These are phyloP conservation scores for Novumbra hubbsi DNA, from an alignment of 2,797 vertebrate genomes.

Conservation along the genomic window DNA sequence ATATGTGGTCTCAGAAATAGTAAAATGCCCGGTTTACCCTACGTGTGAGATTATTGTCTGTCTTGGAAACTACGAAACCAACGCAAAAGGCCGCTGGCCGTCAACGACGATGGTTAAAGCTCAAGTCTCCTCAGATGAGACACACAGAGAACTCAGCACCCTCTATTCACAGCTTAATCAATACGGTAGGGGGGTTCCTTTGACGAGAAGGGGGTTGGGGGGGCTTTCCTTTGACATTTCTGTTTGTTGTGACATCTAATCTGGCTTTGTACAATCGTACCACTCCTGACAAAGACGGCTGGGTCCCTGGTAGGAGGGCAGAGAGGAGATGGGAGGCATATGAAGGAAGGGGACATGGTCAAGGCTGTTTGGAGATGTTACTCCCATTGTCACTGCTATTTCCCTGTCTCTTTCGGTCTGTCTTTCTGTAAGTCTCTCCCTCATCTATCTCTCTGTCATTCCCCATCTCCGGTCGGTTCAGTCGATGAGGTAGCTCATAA, in stretches of 20 bases:
- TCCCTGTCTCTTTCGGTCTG: constrained; percentile 16
- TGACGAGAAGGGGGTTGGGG: too few species aligned
- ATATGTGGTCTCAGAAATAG: neutral
- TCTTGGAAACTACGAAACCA: too few species aligned
- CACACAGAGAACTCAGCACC: constrained; percentile 12
- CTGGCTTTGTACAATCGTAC: constrained; percentile 67
- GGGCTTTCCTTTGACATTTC: constrained; percentile 67
- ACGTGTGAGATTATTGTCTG: neutral
- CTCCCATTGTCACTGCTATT: constrained; percentile 30
- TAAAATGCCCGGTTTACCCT: neutral
- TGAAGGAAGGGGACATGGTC: constrained; percentile 58
- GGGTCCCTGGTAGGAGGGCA: constrained; percentile 60
- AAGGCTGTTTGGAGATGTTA: constrained; percentile 23
- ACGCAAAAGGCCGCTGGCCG: neutral
- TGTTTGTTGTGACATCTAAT: constrained; percentile 76
- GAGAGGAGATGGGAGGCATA: constrained; percentile 46
- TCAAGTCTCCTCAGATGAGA: neutral
- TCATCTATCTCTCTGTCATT: too few species aligned
- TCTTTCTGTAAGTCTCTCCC: too few species aligned
- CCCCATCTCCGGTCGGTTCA: constrained; percentile 29
- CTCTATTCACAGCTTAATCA: constrained; percentile 74
- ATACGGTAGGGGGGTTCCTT: constrained; percentile 67
- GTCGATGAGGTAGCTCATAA: constrained; percentile 20
- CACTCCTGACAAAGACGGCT: constrained; percentile 69
- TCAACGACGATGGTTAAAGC: neutral